Conservation (phyloP, 2,113 vertebrate species). For the Perca schrenkii region DNA sequence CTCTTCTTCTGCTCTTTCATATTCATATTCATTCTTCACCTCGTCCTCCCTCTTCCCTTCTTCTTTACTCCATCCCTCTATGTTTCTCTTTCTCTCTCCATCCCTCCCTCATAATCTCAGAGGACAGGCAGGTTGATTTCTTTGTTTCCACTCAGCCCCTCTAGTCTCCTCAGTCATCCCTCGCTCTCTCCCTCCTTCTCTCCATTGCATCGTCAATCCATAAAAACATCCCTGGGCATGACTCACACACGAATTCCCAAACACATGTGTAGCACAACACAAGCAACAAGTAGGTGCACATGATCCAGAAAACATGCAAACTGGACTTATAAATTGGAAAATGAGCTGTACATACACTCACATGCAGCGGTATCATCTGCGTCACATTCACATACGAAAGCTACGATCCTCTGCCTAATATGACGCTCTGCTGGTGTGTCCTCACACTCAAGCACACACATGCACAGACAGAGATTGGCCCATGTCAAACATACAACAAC, state of each 20-base stretch:
- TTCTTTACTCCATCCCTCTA: background rate
- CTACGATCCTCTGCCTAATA: background rate
- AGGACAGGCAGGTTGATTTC: slow-evolving; percentile 64
- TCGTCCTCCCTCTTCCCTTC: background rate
- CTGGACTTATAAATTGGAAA: background rate
- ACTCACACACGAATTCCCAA: slow-evolving; percentile 4
- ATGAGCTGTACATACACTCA: background rate
- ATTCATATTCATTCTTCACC: background rate
- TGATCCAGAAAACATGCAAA: background rate
- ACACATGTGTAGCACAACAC: background rate
- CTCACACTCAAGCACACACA: background rate
- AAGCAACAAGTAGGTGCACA: background rate
- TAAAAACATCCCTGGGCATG: slow-evolving; percentile 58
- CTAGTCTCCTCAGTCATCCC: slow-evolving; percentile 43
- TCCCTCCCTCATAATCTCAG: slow-evolving; percentile 35
- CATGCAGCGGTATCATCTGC: background rate
- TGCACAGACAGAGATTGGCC: background rate
- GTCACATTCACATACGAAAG: background rate
- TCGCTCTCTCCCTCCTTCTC: slow-evolving; percentile 11
- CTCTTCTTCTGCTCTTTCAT: background rate
- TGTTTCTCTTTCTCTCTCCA: background rate
- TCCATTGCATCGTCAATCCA: slow-evolving; percentile 55
- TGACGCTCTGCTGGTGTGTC: slow-evolving; percentile 15
- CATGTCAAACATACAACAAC: background rate
- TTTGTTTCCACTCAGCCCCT: slow-evolving; percentile 35